Evolutionary conservation across 1,140 invertebrate species (phyloP).

Genomic region (Pantala flavescens): DNA sequence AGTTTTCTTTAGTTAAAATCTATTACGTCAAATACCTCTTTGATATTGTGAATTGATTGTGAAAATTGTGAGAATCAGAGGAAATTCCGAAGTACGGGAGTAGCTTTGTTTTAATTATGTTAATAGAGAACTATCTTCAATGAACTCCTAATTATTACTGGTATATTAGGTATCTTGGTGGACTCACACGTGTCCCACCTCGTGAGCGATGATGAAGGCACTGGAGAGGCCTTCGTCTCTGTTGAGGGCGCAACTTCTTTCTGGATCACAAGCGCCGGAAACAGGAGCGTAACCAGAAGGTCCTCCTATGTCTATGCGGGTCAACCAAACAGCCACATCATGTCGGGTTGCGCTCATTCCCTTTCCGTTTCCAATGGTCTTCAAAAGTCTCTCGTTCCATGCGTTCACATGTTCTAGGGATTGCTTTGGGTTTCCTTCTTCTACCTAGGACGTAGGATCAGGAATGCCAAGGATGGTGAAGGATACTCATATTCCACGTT

Average conservation of each 20-base stretch:
- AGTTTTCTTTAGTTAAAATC: too few relatives aligned
- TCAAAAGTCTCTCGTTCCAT: slow-evolving; percentile 52
- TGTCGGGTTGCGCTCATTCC: slow-evolving; percentile 38
- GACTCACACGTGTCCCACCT: slow-evolving; percentile 66
- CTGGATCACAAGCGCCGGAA: slow-evolving; percentile 57
- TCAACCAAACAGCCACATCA: slow-evolving; percentile 65
- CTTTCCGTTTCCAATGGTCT: slow-evolving; percentile 32
- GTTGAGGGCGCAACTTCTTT: slow-evolving; percentile 61
- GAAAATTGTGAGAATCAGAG: too few relatives aligned
- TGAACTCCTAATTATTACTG: too few relatives aligned
- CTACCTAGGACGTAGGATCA: slow-evolving; percentile 35
- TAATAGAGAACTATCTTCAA: too few relatives aligned
- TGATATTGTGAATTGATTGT: too few relatives aligned
- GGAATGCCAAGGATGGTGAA: too few relatives aligned
- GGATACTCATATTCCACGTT: neutral
- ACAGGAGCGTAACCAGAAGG: slow-evolving; percentile 73
- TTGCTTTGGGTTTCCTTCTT: slow-evolving; percentile 51
- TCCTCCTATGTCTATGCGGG: slow-evolving; percentile 57
- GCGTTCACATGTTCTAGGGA: slow-evolving; percentile 64
- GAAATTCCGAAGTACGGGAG: too few relatives aligned
- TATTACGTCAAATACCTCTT: too few relatives aligned
- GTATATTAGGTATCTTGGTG: too few relatives aligned
- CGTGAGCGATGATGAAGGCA: slow-evolving; percentile 72
- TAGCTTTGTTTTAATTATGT: too few relatives aligned
- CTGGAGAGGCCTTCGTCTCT: slow-evolving; percentile 68